A percentile compares a stretch with the other conserved stretches of the same genome.
These are phyloP conservation scores for Himalopsyche phryganea DNA, from an alignment of 1,140 invertebrate species.

Conservation along the genomic window DNA sequence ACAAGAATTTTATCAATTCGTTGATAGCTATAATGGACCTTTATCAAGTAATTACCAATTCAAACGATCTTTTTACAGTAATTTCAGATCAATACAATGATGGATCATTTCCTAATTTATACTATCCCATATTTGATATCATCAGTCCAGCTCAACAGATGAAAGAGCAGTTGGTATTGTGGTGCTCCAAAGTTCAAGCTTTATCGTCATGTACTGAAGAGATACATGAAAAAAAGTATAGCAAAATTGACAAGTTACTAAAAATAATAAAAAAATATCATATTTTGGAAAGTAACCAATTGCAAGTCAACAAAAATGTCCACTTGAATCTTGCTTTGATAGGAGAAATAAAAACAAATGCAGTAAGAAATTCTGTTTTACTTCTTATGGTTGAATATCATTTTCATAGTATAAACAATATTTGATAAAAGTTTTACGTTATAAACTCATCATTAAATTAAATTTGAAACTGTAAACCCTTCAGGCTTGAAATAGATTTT, in stretches of 20 bases:
- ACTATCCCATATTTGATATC: conserved; percentile 31
- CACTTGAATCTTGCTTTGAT: conserved; percentile 15
- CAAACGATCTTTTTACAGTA: conserved; percentile 28
- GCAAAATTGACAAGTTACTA: conserved; percentile 7
- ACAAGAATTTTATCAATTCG: no score
- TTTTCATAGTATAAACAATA: no score
- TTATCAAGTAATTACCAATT: no score
- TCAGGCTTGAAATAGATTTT: no score
- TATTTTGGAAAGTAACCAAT: neutral
- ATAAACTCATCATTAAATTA: no score
- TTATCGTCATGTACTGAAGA: conserved; percentile 13
- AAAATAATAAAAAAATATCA: conserved; percentile 13
- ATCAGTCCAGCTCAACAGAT: conserved; percentile 29
- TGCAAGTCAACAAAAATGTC: conserved; percentile 11
- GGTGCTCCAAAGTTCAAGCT: conserved; percentile 32
- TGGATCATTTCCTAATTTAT: conserved; percentile 31
- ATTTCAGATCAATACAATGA: conserved; percentile 30
- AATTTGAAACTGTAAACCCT: no score
- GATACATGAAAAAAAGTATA: conserved; percentile 1
- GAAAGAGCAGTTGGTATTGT: conserved; percentile 32
- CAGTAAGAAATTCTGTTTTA: conserved; percentile 7
- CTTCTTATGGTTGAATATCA: no score
- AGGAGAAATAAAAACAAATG: conserved; percentile 15
- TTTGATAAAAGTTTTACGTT: no score
- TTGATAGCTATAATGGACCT: no score